Conservation (phyloP, 2,888 invertebrate genomes). For the Oxyteleia sp. region DNA sequence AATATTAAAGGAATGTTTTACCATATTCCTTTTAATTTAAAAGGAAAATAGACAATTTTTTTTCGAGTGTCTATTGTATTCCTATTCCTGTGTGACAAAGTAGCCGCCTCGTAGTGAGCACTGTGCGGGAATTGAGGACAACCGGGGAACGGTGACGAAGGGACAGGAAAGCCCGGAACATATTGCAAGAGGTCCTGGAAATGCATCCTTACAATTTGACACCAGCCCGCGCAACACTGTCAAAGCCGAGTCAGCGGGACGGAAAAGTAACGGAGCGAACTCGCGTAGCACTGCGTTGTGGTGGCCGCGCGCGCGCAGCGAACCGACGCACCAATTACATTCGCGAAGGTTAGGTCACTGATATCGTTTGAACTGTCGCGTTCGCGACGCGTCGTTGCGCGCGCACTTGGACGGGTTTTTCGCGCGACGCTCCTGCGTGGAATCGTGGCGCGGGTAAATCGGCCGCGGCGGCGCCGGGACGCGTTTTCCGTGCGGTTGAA, state of each 20-base stretch:
- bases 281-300: slow-evolving; percentile 1
- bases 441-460: too few relatives aligned
- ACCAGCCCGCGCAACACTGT: not conserved
- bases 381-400: slow-evolving; percentile 59
- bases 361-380: slow-evolving; percentile 67
- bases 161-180: too few relatives aligned
- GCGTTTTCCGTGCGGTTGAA: too few relatives aligned
- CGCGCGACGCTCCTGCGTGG: too few relatives aligned
- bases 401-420: slow-evolving; percentile 53
- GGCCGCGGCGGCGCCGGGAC: too few relatives aligned
- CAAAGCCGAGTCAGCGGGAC: not conserved
- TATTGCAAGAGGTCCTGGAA: not conserved
- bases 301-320: slow-evolving; percentile 44
- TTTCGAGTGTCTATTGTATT: too few relatives aligned
- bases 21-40: too few relatives aligned
- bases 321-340: slow-evolving; percentile 69
- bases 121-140: slow-evolving; percentile 8
- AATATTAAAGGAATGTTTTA: too few relatives aligned
- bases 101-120: not conserved
- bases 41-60: too few relatives aligned
- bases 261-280: not conserved
- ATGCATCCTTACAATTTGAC: slow-evolving; percentile 17
- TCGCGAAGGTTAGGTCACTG: slow-evolving; percentile 74
- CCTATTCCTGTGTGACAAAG: not conserved
- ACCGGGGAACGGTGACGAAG: too few relatives aligned